Conservation (phyloP, 2,113 vertebrate species). For the Poeciliopsis retropinna region DNA sequence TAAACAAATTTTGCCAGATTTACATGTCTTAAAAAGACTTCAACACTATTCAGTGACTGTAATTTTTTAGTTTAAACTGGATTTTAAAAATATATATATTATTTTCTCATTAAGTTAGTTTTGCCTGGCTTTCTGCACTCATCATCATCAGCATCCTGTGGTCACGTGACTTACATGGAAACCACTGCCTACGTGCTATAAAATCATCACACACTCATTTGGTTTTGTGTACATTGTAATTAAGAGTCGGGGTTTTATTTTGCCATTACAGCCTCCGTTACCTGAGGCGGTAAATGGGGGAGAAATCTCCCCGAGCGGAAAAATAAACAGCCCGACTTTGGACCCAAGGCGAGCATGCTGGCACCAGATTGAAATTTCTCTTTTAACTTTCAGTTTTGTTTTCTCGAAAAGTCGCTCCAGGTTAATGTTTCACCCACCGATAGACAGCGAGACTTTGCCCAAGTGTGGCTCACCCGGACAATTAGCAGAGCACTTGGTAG, state of each 20-base stretch:
- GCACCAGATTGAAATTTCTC: not conserved
- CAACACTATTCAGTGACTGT: too few species aligned
- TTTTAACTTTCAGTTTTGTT: constrained; percentile 65
- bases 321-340: not conserved
- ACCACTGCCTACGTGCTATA: constrained; percentile 26
- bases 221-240: not conserved
- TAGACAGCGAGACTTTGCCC: constrained; percentile 4
- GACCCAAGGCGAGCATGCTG: not conserved
- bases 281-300: not conserved
- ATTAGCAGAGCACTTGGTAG: constrained; percentile 36
- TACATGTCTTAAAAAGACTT: too few species aligned
- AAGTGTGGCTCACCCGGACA: constrained; percentile 4
- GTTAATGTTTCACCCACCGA: not conserved
- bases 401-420: constrained; percentile 3
- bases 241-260: not conserved
- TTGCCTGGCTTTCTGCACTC: not conserved
- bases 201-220: constrained; percentile 14
- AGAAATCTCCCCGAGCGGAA: too few species aligned
- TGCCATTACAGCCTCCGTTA: not conserved
- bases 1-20: too few species aligned
- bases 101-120: not conserved
- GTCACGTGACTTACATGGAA: constrained; percentile 47
- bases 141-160: constrained; percentile 18
- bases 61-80: too few species aligned
- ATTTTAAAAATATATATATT: too few species aligned